Evolutionary conservation across 2,113 vertebrate species (phyloP).

Genomic region (Pedionomus torquatus): DNA sequence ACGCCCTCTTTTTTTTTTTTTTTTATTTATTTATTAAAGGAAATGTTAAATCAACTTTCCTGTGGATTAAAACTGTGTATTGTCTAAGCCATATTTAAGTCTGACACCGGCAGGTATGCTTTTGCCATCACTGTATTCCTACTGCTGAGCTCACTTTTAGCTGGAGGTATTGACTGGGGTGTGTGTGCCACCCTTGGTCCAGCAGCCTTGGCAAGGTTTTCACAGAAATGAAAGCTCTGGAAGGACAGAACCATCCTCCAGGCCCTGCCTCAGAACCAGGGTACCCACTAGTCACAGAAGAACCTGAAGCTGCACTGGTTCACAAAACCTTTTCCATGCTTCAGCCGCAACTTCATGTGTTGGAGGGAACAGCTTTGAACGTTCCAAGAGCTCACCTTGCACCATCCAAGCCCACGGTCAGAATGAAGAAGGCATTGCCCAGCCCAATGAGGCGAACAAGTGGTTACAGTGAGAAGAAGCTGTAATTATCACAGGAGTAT

Average conservation of each 20-base stretch:
- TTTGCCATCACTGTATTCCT: not conserved
- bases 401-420: not conserved
- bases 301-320: fast-evolving
- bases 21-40: not conserved
- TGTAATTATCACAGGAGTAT: fast-evolving
- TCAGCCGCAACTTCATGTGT: not conserved
- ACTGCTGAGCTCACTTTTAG: not conserved
- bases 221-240: not conserved
- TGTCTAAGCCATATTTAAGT: not conserved
- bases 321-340: not conserved
- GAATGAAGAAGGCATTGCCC: not conserved
- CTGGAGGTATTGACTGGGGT: not conserved
- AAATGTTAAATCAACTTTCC: not conserved
- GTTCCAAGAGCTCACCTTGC: fast-evolving
- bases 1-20: not conserved
- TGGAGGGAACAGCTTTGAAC: not conserved
- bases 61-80: not conserved
- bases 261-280: not conserved
- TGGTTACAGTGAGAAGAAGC: not conserved
- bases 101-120: not conserved
- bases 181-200: fast-evolving
- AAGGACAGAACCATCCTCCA: not conserved
- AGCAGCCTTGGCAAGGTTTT: not conserved
- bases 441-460: not conserved
- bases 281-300: not conserved